Percentiles rank a stretch among this genome's conserved stretches.
Evolutionary conservation across 2,888 invertebrate species (phyloP).

Genomic region (Aporophyla lueneburgensis): DNA sequence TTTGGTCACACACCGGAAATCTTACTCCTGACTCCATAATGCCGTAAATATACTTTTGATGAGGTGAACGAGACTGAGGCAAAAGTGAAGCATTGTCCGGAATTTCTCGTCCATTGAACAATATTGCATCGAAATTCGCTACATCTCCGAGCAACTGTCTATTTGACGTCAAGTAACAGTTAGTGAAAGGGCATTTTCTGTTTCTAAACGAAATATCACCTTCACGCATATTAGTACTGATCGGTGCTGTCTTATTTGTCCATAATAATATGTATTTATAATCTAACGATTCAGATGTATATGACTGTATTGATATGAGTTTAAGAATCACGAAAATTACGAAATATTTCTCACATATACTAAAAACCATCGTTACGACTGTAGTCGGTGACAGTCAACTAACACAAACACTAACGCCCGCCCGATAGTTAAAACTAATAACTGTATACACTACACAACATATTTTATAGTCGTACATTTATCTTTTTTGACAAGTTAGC

Average conservation of each 20-base stretch:
- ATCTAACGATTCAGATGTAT: neutral
- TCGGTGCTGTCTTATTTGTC: conserved; percentile 73
- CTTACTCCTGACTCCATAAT: conserved; percentile 75
- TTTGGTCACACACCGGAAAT: conserved; percentile 71
- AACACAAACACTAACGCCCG: neutral
- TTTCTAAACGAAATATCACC: conserved; percentile 74
- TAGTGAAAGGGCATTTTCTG: conserved; percentile 74
- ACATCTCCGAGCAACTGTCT: conserved; percentile 68
- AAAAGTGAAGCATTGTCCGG: conserved; percentile 40
- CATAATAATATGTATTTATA: conserved; percentile 79
- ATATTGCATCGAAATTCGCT: conserved; percentile 76
- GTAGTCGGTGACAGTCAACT: neutral
- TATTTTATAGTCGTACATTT: no score
- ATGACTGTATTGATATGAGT: neutral
- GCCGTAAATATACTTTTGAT: conserved; percentile 60
- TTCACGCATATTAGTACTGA: conserved; percentile 65
- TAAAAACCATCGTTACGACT: conserved; percentile 23
- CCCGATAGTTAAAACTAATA: neutral
- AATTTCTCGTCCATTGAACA: conserved; percentile 78
- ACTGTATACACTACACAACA: no score
- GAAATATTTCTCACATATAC: conserved; percentile 29
- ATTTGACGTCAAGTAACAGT: conserved; percentile 78
- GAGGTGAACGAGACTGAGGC: conserved; percentile 70
- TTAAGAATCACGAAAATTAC: conserved; percentile 18
- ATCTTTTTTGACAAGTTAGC: no score